Conservation (phyloP, 2,888 invertebrate genomes). For the Punctoribates punctum region DNA sequence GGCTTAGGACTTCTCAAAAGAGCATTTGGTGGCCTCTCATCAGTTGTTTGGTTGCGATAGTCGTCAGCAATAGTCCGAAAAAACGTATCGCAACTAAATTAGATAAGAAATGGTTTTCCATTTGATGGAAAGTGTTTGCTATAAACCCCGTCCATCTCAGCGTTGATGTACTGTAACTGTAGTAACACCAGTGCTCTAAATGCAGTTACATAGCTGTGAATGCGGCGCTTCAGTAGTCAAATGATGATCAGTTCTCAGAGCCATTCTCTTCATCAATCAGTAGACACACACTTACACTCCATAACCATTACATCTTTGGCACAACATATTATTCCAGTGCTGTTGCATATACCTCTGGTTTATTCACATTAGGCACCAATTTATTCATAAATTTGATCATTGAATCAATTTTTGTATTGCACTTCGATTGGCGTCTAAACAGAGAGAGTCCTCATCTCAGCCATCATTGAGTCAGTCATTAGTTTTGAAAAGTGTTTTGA, state of each 20-base stretch:
- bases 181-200: background rate
- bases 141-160: background rate
- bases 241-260: background rate
- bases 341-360: background rate
- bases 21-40: too few relatives aligned
- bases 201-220: background rate
- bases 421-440: too few relatives aligned
- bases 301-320: background rate
- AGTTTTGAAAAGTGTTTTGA: too few relatives aligned
- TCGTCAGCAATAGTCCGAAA: background rate
- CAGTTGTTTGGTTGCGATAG: background rate
- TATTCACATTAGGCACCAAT: too few relatives aligned
- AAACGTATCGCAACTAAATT: conserved; percentile 25
- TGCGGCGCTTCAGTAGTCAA: background rate
- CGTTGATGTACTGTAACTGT: conserved; percentile 6
- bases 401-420: too few relatives aligned
- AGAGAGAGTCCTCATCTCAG: too few relatives aligned
- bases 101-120: conserved; percentile 33
- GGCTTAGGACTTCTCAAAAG: too few relatives aligned
- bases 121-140: background rate
- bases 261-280: background rate
- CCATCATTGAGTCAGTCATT: too few relatives aligned
- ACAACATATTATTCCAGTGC: background rate
- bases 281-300: background rate
- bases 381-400: too few relatives aligned